A percentile compares a stretch with the other conserved stretches of the same genome.
These are phyloP conservation scores for Galeopterus variegatus DNA, from an alignment of 2,113 vertebrate genomes.

Conservation along the genomic window DNA sequence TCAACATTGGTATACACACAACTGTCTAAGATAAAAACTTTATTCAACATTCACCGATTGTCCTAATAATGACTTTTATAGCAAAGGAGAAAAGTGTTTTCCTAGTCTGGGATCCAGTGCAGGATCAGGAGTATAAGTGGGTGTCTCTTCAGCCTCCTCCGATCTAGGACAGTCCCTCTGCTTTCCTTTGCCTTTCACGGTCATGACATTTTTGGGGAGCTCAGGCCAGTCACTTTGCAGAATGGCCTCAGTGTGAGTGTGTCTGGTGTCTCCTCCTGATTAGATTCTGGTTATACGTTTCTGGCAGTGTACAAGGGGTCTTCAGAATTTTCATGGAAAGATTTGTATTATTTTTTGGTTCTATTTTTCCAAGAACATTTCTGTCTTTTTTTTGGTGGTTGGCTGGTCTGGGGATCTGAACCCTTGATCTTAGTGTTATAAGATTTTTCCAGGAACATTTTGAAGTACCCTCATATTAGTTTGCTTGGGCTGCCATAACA, in stretches of 20 bases:
- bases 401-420: no score
- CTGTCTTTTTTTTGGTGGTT: no score
- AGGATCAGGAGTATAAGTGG: rapidly evolving
- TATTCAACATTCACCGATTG: rapidly evolving
- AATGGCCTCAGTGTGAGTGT: no score
- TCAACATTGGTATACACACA: rapidly evolving
- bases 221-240: neutral
- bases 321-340: no score
- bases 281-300: rapidly evolving
- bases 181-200: rapidly evolving
- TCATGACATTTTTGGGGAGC: rapidly evolving
- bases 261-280: neutral
- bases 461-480: no score
- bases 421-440: no score
- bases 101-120: neutral
- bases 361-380: no score
- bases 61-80: neutral
- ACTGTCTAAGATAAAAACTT: neutral
- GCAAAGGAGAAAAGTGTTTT: neutral
- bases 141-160: neutral
- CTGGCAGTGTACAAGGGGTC: no score
- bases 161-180: rapidly evolving
- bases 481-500: rapidly evolving
- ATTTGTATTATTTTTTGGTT: no score
- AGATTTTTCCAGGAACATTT: no score